Base-by-base conservation (phyloP, 2,113 vertebrate genomes). In the Oreochromis spilurus region DNA sequence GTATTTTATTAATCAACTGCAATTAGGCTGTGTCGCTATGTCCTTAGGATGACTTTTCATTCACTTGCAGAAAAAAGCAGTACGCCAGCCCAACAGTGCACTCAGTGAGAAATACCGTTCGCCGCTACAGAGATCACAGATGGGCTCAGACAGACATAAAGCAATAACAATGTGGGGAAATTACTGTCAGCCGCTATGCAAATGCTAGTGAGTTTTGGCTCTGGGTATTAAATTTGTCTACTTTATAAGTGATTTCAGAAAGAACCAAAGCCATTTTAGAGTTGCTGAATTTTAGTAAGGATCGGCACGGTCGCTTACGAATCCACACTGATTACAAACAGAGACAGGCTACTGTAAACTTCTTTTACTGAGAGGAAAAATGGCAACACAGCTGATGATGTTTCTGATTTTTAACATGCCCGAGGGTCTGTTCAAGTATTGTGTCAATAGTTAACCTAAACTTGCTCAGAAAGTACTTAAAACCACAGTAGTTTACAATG, bases 1-100 rank as follows among this genome's bases (percentile, higher is more conserved):
- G 81, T 94, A 85, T 94, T 95, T 94, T 94, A 96, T 96, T 95
- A 93, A 95, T 95, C 94, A 94, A 80, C 85, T 31, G 90, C 93
- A 92, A 94, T 94, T 94, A 95, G 89, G 91, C 84, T 12, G 86
- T 4, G 86, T 40, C 19, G 85, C 85, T 54, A 54, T 87, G 94
- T 96, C 94, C 95, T 94, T 87, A 92, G 82, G 89, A 94, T 92
- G 93, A 95, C 94, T 95, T 93, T 92, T 85, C 55, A 40, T 85
- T 90, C 43, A 43, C 86, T 88, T 82, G 83, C 81, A 55, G 53
- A 54, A 75, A 50, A 31, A 60, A 55, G 50, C 53, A 26, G 31
- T 2, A 24, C 26, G 24, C 79, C 89, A 54, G 40, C 83, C 65
- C 62, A 7, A 29, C 65, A 24, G 88, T 16, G 84, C 57, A 14